Base-by-base conservation (phyloP, 92 coral and sea anemone species). In the Porites evermanni region DNA sequence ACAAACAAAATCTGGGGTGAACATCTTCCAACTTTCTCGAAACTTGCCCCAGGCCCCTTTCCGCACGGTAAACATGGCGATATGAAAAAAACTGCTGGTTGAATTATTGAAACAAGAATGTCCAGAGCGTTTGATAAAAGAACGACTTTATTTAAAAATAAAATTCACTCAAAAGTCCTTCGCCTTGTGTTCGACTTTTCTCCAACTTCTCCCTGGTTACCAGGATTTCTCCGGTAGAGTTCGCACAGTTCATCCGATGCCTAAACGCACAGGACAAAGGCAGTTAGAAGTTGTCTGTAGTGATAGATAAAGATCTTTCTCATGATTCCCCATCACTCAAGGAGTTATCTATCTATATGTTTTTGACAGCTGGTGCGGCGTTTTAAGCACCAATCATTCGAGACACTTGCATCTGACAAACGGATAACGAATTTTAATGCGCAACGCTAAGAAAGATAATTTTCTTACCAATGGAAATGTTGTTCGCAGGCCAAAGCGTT, bases 171-270 rank as follows among this genome's bases (percentile, higher is more conserved):
- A 97, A 77, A 18, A 95, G 90, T 52, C 98, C 97, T 66, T 93
- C 96, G 44, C 85, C 88, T 78, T 77, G 86, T 18, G 64, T 85
- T 83, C 63, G 79, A 76, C 91, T 70, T 74, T 70, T 87, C 75
- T 95, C 94, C 81, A 97, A 89, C 66, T 95, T 97, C 70, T 93
- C 98, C 74, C 80, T 92, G n/a, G 93, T 82, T 29, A 94, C 95
- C 88, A 97, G 85, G 13, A 80, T 80, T 67, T 97, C 99, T 59
- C 89, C 98, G 16, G 90, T 80, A 47, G 97, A 59, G 75, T 87
- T 91, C 16, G 91, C 82, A 32, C 99, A 97, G 79, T 97, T 97
- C 91, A 97, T 97, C 23, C 99, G 94, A 80, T 97, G 99, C 99
- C 99, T 96, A 75, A 59, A 85, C 74, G 53, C 21, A 59, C 23